A percentile compares a stretch with the other conserved stretches of the same genome.
Conservation (phyloP, 2,888 invertebrate genomes). For the Catocala fraxini region DNA sequence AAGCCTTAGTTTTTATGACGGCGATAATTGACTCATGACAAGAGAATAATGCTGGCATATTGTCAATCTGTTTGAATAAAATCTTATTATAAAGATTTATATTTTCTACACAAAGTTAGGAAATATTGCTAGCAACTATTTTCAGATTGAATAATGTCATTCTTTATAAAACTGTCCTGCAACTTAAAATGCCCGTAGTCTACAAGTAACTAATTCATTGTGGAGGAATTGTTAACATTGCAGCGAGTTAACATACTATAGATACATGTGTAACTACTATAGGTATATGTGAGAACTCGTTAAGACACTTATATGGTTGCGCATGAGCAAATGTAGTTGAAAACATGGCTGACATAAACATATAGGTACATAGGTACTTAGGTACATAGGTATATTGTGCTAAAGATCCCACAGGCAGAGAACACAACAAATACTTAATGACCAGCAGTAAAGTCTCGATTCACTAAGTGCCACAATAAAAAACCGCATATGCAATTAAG, state of each 20-base stretch:
- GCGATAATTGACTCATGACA: no score
- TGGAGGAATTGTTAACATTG: constrained; percentile 42
- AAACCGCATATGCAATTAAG: constrained; percentile 26
- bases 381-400: constrained; percentile 10
- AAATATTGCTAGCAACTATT: no score
- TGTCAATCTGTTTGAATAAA: no score
- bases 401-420: constrained; percentile 22
- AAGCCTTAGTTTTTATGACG: no score
- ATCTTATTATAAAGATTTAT: no score
- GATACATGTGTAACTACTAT: background rate
- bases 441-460: constrained; percentile 22
- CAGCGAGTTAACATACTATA: constrained; percentile 17
- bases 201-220: constrained; percentile 11
- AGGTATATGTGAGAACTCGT: constrained; percentile 65
- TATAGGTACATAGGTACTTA: no score
- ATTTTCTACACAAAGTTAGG: no score
- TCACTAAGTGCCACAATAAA: constrained; percentile 28
- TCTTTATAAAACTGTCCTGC: background rate
- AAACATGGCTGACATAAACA: background rate
- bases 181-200: constrained; percentile 18
- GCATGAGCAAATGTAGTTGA: constrained; percentile 48
- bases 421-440: constrained; percentile 31
- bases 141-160: no score
- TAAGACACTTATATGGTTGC: constrained; percentile 58
- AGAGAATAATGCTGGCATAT: no score